Conservation (phyloP, 2,797 vertebrate genomes). For the Parambassis ranga region DNA sequence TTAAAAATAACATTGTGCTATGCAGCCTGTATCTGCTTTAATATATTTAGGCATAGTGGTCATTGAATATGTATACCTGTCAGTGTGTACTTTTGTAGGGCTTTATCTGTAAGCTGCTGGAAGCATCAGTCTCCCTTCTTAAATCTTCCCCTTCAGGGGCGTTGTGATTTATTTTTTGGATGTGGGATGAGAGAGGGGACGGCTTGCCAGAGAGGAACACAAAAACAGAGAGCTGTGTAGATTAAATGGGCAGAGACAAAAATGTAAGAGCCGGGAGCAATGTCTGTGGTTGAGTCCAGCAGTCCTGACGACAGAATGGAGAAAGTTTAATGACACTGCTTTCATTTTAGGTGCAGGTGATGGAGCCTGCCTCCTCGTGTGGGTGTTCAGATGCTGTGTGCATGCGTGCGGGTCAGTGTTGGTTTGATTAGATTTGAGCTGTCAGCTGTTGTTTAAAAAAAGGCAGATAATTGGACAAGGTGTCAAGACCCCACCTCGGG, state of each 20-base stretch:
- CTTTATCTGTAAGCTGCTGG: neutral
- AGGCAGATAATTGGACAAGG: conserved; percentile 51
- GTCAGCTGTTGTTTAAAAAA: conserved; percentile 42
- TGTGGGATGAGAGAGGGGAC: conserved; percentile 9
- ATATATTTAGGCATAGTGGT: too few species aligned
- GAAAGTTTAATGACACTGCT: conserved; percentile 7
- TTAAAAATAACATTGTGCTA: too few species aligned
- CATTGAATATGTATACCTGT: too few species aligned
- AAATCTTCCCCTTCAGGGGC: conserved; percentile 9
- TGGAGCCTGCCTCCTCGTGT: conserved; percentile 11
- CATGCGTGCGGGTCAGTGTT: neutral
- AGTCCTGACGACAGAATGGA: neutral
- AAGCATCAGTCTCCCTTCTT: conserved; percentile 5
- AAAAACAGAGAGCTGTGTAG: conserved; percentile 15
- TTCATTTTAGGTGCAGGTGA: conserved; percentile 5
- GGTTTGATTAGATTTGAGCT: conserved; percentile 37
- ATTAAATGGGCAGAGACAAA: conserved; percentile 40
- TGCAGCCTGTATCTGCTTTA: too few species aligned
- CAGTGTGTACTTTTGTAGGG: neutral
- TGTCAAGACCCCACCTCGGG: conserved; percentile 34
- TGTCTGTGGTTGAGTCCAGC: neutral
- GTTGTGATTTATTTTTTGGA: conserved; percentile 28
- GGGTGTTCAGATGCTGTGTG: neutral
- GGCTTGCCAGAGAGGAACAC: conserved; percentile 18
- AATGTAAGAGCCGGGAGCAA: conserved; percentile 20